These are phyloP conservation scores for Onychostoma macrolepis DNA, from an alignment of 2,113 vertebrate species.

Conservation along the genomic window DNA sequence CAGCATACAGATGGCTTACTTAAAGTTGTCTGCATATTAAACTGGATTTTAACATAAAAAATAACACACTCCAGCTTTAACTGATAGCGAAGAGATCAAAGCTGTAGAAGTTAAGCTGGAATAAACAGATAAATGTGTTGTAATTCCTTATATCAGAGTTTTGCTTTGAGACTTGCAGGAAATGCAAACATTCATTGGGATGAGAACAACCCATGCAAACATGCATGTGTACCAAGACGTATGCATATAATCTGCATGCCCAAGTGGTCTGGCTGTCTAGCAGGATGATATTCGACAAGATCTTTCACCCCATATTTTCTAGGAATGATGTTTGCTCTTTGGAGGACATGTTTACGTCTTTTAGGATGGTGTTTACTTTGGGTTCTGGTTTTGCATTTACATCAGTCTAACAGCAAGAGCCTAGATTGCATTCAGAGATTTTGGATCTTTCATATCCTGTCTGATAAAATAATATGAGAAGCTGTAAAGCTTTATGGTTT, in stretches of 20 bases:
- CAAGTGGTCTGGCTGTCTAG: neutral
- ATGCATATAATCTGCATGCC: slow-evolving; percentile 19
- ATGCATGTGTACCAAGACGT: neutral
- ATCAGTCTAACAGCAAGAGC: slow-evolving; percentile 3
- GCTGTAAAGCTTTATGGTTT: neutral
- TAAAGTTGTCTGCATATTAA: slow-evolving; percentile 6
- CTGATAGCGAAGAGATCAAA: neutral
- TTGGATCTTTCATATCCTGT: slow-evolving; percentile 11
- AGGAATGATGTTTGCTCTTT: slow-evolving; percentile 4
- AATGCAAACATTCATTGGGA: neutral
- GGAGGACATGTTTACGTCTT: slow-evolving; percentile 8
- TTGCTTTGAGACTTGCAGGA: neutral
- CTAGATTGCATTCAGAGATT: neutral
- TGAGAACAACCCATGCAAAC: neutral
- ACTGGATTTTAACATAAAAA: neutral
- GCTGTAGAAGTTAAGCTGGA: neutral
- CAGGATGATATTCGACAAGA: slow-evolving; percentile 21
- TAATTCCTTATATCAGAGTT: neutral
- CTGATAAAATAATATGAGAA: slow-evolving; percentile 9
- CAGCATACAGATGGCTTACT: slow-evolving; percentile 7
- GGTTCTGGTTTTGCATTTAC: slow-evolving; percentile 19
- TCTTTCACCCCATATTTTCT: neutral
- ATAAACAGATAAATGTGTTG: neutral
- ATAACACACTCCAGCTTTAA: neutral
- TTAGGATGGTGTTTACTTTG: neutral